Percentiles rank a stretch among this genome's conserved stretches.
Conservation (phyloP, 2,888 invertebrate species). For the Malacosoma neustria region DNA sequence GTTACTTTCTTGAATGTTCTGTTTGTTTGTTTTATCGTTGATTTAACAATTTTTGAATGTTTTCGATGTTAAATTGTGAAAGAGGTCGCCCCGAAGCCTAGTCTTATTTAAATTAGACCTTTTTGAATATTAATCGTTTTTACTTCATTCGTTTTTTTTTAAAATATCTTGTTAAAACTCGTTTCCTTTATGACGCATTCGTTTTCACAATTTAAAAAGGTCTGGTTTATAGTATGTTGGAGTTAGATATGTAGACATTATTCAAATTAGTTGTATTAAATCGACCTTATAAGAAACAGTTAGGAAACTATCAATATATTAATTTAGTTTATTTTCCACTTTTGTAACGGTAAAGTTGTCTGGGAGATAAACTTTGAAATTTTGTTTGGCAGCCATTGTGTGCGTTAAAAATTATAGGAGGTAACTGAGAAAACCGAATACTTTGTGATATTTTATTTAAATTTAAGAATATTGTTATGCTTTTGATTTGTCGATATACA, state of each 20-base stretch:
- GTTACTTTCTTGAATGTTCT: slow-evolving; percentile 51
- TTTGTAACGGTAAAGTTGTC: slow-evolving; percentile 3
- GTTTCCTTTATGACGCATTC: background rate
- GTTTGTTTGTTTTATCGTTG: slow-evolving; percentile 33
- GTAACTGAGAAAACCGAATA: too few species aligned
- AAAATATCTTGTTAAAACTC: background rate
- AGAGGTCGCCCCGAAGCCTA: slow-evolving; percentile 63
- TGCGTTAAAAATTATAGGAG: too few species aligned
- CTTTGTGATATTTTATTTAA: too few species aligned
- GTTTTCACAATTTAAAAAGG: slow-evolving; percentile 38
- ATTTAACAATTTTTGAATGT: slow-evolving; percentile 37
- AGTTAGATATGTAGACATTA: slow-evolving; percentile 71
- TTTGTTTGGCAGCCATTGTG: too few species aligned
- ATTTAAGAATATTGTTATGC: too few species aligned
- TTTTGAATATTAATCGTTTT: slow-evolving; percentile 32
- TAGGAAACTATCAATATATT: slow-evolving; percentile 33
- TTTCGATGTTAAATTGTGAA: slow-evolving; percentile 40
- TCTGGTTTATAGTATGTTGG: slow-evolving; percentile 59
- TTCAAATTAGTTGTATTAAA: slow-evolving; percentile 57
- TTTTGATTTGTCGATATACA: too few species aligned
- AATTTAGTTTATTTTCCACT: slow-evolving; percentile 20
- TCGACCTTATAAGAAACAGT: slow-evolving; percentile 49
- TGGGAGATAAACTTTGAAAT: too few species aligned
- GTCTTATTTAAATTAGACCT: slow-evolving; percentile 55
- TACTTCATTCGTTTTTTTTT: slow-evolving; percentile 8